Conservation (phyloP, 64 coral and sea anemone species). For the Catalaphyllia jardinei region DNA sequence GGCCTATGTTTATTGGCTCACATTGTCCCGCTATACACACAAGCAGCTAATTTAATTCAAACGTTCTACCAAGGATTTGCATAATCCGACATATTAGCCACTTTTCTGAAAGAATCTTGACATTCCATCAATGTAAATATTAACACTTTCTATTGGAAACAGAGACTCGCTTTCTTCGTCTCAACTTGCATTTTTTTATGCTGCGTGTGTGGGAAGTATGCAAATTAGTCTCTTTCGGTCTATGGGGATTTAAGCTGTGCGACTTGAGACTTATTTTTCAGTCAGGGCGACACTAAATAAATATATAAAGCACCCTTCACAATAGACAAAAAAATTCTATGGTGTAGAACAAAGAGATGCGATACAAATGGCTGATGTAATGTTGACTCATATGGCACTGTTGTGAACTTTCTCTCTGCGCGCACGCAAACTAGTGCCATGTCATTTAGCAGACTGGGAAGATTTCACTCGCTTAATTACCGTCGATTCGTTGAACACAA, state of each 20-base stretch:
- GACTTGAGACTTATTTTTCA: too few relatives aligned
- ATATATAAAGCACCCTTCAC: too few relatives aligned
- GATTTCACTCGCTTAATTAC: background rate
- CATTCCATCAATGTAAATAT: background rate
- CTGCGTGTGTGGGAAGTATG: too few relatives aligned
- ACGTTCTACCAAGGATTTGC: background rate
- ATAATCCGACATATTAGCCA: background rate
- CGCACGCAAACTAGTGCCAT: too few relatives aligned
- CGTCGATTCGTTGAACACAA: background rate
- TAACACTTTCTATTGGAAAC: background rate
- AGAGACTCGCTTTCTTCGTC: background rate
- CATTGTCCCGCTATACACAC: too few relatives aligned
- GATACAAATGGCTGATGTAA: conserved; percentile 4
- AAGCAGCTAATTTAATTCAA: too few relatives aligned
- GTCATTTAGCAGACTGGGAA: too few relatives aligned
- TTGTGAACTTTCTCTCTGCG: background rate
- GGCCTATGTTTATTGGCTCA: too few relatives aligned
- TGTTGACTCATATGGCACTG: background rate
- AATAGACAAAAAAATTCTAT: background rate
- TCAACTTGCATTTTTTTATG: too few relatives aligned
- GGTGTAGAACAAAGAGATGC: background rate
- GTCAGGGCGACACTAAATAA: too few relatives aligned
- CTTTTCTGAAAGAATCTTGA: background rate
- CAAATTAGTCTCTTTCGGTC: too few relatives aligned
- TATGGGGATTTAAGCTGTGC: too few relatives aligned